Conservation (phyloP, 2,797 vertebrate species). For the Gallinago solitaria region DNA sequence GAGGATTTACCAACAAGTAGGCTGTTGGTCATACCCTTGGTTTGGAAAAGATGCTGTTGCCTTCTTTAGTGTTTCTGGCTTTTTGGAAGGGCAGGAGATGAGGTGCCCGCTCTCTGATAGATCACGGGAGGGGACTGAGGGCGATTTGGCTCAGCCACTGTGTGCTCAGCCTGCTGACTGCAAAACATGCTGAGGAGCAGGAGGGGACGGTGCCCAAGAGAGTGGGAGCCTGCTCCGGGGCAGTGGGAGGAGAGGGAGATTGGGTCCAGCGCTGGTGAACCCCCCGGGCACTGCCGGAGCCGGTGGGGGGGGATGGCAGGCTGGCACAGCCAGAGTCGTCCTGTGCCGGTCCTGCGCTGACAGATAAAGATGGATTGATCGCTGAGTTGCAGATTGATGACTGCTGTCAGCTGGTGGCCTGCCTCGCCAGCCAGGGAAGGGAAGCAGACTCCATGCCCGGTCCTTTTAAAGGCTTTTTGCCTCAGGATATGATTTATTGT, state of each 20-base stretch:
- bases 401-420: constrained; percentile 68
- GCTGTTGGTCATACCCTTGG: neutral
- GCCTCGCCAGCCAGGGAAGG: constrained; percentile 10
- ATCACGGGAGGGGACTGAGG: rapidly evolving
- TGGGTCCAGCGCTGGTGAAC: rapidly evolving
- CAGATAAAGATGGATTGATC: constrained; percentile 46
- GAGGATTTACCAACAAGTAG: neutral
- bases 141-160: neutral
- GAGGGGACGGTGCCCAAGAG: rapidly evolving
- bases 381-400: constrained; percentile 62
- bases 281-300: neutral
- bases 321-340: neutral
- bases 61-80: neutral
- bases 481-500: constrained; percentile 68
- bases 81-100: neutral
- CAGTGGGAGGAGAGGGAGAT: rapidly evolving
- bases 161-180: neutral
- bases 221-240: neutral
- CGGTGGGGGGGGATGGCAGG: neutral
- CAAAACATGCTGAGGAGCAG: rapidly evolving
- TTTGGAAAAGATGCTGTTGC: neutral
- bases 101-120: neutral
- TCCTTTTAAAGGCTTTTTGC: constrained; percentile 66
- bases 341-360: neutral
- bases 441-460: constrained; percentile 58